Conservation (phyloP, 2,797 vertebrate species). For the Bovichtus diacanthus region DNA sequence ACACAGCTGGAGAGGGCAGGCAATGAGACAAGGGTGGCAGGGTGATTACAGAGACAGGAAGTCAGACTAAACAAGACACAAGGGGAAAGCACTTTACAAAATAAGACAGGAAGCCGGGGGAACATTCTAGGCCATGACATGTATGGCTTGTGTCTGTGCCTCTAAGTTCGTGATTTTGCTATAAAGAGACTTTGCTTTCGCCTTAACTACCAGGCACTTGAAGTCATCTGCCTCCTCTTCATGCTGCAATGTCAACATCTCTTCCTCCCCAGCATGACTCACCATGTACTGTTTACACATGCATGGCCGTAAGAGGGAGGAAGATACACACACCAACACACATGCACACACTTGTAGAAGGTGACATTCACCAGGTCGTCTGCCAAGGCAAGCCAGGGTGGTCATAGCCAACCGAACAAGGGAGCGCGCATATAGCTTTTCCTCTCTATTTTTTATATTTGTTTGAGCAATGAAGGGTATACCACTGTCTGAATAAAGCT, state of each 20-base stretch:
- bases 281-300: slow-evolving; percentile 26
- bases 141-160: not conserved
- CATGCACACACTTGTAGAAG: slow-evolving; percentile 24
- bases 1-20: no score
- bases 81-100: no score
- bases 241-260: slow-evolving; percentile 21
- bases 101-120: no score
- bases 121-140: no score
- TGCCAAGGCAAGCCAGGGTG: slow-evolving; percentile 27
- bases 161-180: not conserved
- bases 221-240: slow-evolving; percentile 5
- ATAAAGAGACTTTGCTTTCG: slow-evolving; percentile 32
- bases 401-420: slow-evolving; percentile 23
- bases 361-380: slow-evolving; percentile 52
- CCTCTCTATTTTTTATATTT: slow-evolving; percentile 10
- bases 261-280: slow-evolving; percentile 22
- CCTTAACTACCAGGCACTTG: slow-evolving; percentile 19
- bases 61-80: no score
- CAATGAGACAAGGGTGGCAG: no score
- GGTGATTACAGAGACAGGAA: no score
- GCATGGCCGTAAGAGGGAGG: not conserved
- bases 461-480: not conserved
- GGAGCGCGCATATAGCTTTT: slow-evolving; percentile 14
- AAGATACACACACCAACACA: not conserved
- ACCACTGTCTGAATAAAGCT: not conserved